phyloP scores from a whole-genome alignment of 2,113 vertebrate species.

The Macrotus californicus region DNA sequence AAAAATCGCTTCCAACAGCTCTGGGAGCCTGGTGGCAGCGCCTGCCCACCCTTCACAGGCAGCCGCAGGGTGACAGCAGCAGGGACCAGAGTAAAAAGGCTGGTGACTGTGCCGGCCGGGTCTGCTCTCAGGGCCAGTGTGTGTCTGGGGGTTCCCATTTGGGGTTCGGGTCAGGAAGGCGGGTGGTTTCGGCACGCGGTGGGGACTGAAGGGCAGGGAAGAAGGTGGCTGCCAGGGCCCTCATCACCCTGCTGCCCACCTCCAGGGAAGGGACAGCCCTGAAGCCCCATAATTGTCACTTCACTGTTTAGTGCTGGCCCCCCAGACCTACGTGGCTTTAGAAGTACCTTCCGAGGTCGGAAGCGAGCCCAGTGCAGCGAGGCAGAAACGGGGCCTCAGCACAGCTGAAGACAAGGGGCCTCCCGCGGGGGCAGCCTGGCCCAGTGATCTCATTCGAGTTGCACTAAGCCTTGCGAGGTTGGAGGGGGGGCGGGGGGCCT shows the following conservation, averaged over 20 bases:
- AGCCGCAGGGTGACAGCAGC: background rate
- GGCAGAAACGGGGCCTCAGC: background rate
- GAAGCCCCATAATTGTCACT: background rate
- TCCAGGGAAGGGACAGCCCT: background rate
- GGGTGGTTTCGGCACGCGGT: background rate
- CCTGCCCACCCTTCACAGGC: constrained; percentile 47
- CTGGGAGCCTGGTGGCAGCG: constrained; percentile 36
- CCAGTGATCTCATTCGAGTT: background rate
- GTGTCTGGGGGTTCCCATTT: background rate
- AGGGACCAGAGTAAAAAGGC: constrained; percentile 29
- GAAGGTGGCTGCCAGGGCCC: background rate
- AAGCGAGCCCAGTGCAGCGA: fast-evolving
- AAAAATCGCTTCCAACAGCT: constrained; percentile 1
- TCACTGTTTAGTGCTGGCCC: background rate
- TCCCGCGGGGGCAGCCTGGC: background rate
- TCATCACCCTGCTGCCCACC: fast-evolving
- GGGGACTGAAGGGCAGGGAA: background rate
- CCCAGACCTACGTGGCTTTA: background rate
- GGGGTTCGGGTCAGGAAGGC: background rate
- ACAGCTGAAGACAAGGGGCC: background rate
- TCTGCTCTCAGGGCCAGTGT: background rate
- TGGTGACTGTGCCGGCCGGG: background rate
- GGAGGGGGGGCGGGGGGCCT: background rate
- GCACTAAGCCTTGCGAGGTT: background rate
- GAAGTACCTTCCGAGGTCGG: background rate